phyloP scores from a whole-genome alignment of 2,888 invertebrate species.

The Metacarcinus magister region DNA sequence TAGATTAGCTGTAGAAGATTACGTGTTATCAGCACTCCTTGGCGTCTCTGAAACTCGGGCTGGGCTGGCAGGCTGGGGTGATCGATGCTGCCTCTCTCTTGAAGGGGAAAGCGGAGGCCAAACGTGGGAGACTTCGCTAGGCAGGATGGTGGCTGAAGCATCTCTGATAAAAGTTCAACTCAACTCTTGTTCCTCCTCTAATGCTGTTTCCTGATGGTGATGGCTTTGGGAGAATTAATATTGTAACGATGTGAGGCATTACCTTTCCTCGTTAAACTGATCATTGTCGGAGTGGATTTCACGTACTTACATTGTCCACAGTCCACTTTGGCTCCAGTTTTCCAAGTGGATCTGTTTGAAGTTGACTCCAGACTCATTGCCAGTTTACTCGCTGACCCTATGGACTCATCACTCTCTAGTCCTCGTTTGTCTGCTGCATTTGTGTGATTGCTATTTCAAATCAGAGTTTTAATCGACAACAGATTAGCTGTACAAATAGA shows the following conservation, averaged over 20 bases:
- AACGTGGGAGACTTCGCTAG: slow-evolving; percentile 6
- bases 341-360: not conserved
- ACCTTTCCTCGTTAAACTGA: not conserved
- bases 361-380: not conserved
- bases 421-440: not conserved
- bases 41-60: slow-evolving; percentile 50
- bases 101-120: slow-evolving; percentile 43
- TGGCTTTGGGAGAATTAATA: not conserved
- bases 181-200: not conserved
- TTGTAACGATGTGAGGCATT: not conserved
- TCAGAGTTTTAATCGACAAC: not conserved
- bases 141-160: not conserved
- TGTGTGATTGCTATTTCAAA: not conserved
- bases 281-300: not conserved
- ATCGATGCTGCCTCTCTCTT: slow-evolving; percentile 26
- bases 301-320: not conserved
- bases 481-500: slow-evolving; percentile 27
- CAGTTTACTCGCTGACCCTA: not conserved
- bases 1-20: slow-evolving; percentile 60
- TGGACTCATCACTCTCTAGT: not conserved
- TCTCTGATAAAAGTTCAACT: not conserved
- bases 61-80: slow-evolving; percentile 40
- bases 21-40: slow-evolving; percentile 62
- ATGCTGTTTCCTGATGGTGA: not conserved
- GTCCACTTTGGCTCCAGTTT: not conserved